phyloP scores from a whole-genome alignment of 2,113 vertebrate species.

The Hiodon alosoides region DNA sequence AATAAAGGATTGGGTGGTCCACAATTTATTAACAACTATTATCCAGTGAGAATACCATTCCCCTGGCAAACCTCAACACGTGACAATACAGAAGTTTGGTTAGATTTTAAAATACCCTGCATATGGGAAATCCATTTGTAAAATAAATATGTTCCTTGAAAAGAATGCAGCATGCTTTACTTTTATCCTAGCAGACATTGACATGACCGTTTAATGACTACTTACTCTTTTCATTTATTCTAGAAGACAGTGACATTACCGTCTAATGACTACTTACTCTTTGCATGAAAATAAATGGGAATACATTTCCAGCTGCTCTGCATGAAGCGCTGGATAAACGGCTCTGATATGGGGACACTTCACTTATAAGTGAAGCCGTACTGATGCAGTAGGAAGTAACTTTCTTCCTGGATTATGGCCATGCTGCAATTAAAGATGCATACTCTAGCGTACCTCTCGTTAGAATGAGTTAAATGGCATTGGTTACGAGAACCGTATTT shows the following conservation, averaged over 20 bases:
- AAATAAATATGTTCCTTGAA: background rate
- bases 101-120: background rate
- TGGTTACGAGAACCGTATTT: no score
- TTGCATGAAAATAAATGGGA: conserved; percentile 9
- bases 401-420: no score
- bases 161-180: background rate
- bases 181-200: no score
- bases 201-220: no score
- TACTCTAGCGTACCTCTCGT: no score
- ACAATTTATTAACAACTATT: background rate
- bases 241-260: conserved; percentile 11
- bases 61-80: background rate
- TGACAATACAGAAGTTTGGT: background rate
- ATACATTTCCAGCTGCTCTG: conserved; percentile 13
- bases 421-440: no score
- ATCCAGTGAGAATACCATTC: background rate
- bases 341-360: background rate
- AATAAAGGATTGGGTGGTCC: background rate
- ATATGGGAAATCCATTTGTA: conserved; percentile 13
- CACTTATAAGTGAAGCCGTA: no score
- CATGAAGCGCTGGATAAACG: background rate
- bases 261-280: conserved; percentile 12
- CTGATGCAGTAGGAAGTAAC: no score
- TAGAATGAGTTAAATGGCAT: no score
- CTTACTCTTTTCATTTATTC: background rate